These are phyloP conservation scores for Neomonachus schauinslandi DNA, from an alignment of 2,113 vertebrate species.

Conservation along the genomic window DNA sequence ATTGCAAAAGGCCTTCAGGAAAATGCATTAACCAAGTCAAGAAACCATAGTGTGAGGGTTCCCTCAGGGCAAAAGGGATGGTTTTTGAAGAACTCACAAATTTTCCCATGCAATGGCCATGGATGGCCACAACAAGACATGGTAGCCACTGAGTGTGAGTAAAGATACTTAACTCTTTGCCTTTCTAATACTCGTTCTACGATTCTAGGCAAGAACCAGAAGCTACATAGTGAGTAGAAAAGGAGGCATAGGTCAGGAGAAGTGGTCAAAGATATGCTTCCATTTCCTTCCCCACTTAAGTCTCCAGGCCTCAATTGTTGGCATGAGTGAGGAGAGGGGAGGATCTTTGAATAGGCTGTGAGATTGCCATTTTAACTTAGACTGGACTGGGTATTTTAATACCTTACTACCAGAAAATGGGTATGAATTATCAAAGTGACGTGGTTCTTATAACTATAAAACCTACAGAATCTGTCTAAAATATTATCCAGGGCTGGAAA, in stretches of 20 bases:
- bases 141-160: background rate
- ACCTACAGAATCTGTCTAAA: background rate
- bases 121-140: background rate
- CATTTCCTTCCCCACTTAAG: background rate
- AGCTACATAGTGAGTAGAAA: background rate
- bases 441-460: constrained; percentile 1
- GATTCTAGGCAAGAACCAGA: background rate
- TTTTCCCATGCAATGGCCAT: background rate
- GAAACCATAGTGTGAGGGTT: background rate
- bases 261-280: background rate
- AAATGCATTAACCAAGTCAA: background rate
- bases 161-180: background rate
- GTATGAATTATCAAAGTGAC: background rate
- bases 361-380: background rate
- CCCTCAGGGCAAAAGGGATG: background rate
- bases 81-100: background rate
- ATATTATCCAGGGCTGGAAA: background rate
- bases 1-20: background rate
- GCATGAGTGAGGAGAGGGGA: background rate
- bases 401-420: background rate
- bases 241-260: background rate
- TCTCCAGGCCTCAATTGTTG: background rate
- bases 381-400: background rate
- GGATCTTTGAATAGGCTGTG: background rate
- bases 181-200: background rate